These are phyloP conservation scores for Omphaloscelis lunosa DNA, from an alignment of 2,888 invertebrate species.

Conservation along the genomic window DNA sequence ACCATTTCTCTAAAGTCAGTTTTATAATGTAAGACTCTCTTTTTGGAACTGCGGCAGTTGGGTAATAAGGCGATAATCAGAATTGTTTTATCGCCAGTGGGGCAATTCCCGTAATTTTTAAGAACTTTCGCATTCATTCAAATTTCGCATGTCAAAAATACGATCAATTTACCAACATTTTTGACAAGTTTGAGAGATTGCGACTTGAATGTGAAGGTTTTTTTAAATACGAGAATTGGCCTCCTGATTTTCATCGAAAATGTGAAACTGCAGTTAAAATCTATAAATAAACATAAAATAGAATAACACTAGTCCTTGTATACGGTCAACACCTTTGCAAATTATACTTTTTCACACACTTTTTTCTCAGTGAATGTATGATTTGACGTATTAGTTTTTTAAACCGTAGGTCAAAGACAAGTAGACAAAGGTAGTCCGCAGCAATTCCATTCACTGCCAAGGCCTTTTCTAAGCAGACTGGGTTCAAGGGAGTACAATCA, in stretches of 20 bases:
- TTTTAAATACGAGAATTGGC: too few species aligned
- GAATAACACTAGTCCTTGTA: conserved; percentile 15
- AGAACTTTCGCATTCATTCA: too few species aligned
- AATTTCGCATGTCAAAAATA: too few species aligned
- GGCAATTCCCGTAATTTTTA: too few species aligned
- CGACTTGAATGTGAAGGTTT: too few species aligned
- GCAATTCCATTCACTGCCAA: conserved; percentile 55
- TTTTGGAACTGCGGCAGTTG: neutral
- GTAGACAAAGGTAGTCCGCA: conserved; percentile 34
- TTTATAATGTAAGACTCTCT: too few species aligned
- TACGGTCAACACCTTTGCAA: conserved; percentile 12
- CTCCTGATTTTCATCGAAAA: neutral
- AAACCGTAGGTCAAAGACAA: conserved; percentile 31
- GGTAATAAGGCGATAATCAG: too few species aligned
- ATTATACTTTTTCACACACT: conserved; percentile 17
- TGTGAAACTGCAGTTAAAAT: neutral
- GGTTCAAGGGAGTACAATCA: conserved; percentile 53
- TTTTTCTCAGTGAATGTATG: conserved; percentile 47
- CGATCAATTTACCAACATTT: too few species aligned
- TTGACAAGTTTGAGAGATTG: too few species aligned
- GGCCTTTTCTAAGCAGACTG: conserved; percentile 25
- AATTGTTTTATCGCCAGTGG: neutral
- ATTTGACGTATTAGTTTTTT: conserved; percentile 48
- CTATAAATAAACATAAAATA: neutral
- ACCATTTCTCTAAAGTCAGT: neutral